Conservation (phyloP, 2,888 invertebrate species). For the Vanessa cardui region DNA sequence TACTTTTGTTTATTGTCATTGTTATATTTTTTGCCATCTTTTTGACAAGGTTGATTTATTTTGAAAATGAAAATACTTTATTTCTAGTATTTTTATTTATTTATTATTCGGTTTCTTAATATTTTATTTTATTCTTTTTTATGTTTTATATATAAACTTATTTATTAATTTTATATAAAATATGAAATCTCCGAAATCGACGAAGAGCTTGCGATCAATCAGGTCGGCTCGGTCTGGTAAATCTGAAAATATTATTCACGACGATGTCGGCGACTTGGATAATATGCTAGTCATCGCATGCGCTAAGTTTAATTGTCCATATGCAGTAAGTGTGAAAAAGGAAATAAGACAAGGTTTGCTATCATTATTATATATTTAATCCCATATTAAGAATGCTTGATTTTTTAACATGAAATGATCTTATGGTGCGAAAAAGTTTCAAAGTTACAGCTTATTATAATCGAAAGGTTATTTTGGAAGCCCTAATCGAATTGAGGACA, state of each 20-base stretch:
- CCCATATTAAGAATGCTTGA: not conserved
- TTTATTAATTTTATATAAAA: not conserved
- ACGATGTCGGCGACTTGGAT: conserved; percentile 43
- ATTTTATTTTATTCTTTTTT: conserved; percentile 3
- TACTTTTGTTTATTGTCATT: not conserved
- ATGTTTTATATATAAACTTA: conserved; percentile 4
- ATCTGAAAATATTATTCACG: conserved; percentile 18
- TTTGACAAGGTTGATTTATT: conserved; percentile 5
- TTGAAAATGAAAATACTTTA: conserved; percentile 17
- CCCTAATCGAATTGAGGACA: no score
- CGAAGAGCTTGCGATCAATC: conserved; percentile 33
- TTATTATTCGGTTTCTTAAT: conserved; percentile 11
- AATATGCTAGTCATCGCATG: conserved; percentile 43
- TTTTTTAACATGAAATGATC: no score
- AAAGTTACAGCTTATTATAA: no score
- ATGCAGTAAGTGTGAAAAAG: conserved; percentile 46
- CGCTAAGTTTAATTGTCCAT: conserved; percentile 47
- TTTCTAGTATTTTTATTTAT: conserved; percentile 21
- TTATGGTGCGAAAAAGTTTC: no score
- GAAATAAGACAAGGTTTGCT: conserved; percentile 26
- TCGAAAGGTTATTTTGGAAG: no score
- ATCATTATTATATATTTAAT: not conserved
- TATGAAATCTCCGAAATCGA: conserved; percentile 31
- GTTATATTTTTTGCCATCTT: conserved; percentile 6
- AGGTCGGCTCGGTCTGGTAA: conserved; percentile 34